Evolutionary conservation across 1,140 invertebrate genomes (phyloP).

Genomic region (Cryptotermes secundus): DNA sequence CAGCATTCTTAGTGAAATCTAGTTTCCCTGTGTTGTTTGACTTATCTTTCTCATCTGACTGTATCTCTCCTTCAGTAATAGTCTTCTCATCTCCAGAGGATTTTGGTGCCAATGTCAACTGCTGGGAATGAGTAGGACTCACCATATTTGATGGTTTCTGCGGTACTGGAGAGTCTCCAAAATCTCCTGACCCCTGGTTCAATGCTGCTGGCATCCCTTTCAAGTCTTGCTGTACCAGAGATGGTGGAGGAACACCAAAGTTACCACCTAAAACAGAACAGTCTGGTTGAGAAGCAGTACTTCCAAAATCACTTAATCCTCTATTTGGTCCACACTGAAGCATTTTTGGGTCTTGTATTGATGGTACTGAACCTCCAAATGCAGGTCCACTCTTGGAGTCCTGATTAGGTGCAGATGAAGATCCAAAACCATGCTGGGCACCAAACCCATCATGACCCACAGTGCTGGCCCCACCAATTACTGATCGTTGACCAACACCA

Average conservation of each 20-base stretch:
- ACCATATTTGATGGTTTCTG: not conserved
- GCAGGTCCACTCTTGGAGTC: not conserved
- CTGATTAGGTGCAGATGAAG: not conserved
- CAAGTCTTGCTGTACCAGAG: not conserved
- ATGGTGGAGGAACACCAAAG: not conserved
- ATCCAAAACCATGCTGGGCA: not conserved
- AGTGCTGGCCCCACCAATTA: not conserved
- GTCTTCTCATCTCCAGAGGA: not conserved
- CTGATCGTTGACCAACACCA: not conserved
- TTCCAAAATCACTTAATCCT: not conserved
- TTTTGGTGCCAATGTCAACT: no score
- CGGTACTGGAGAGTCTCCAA: not conserved
- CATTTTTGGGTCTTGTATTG: conserved; percentile 34
- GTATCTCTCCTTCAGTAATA: not conserved
- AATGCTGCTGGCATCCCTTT: not conserved
- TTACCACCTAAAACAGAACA: not conserved
- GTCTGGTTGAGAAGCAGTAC: not conserved
- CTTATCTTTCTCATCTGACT: not conserved
- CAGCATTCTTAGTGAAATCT: not conserved
- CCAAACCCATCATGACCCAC: not conserved
- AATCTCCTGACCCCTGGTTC: not conserved
- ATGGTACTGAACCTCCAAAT: conserved; percentile 32
- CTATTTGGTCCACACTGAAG: conserved; percentile 38
- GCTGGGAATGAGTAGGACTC: not conserved
- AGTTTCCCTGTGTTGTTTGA: not conserved